Base-by-base conservation (phyloP, 2,797 vertebrate species). In the Ptychadena robeensis region DNA sequence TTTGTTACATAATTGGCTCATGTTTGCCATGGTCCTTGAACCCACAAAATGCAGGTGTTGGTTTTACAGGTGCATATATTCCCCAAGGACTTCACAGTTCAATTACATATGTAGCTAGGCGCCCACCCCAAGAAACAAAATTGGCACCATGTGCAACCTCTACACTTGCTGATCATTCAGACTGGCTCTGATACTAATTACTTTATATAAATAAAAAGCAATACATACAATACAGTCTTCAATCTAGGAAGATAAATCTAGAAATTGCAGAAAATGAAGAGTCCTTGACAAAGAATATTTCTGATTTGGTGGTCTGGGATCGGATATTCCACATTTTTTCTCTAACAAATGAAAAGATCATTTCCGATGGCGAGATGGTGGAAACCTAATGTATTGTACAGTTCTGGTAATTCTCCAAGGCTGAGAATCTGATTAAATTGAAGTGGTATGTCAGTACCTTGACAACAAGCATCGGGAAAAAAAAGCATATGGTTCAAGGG, bases 401-500 rank as follows among this genome's bases (percentile, higher is more conserved):
- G 63, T 48, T 78, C 27, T 70, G 69, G 25, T 76, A 44, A 70
- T 61, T 75, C 57, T 82, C n/a, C 30, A 77, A 71, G 81, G 81
- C 73, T 68, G 66, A 34, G 40, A 77, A 69, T 48, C 67, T 83
- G 73, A 82, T 77, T 82, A 77, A 32, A 72, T 9, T 77, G 66
- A 82, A 82, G 67, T 77, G 59, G 31, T 72, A 72, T 83, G 65
- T 32, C 53, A 76, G 53, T 70, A 37, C 65, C 63, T 82, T 82
- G 74, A 77, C 81, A 76, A 77, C 73, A 59, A 82, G 69, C 73
- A 57, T 78, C 71, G 53, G 25, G n/a, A n/a, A 77, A 76, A 53
- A 53, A 75, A 70, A 70, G 66, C 30, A 9, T 71, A 64, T 53
- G 25, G 73, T 72, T 37, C 38, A 72, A 69, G 61, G 74, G 31